Conservation (phyloP, 2,113 vertebrate species). For the Pristiophorus japonicus region DNA sequence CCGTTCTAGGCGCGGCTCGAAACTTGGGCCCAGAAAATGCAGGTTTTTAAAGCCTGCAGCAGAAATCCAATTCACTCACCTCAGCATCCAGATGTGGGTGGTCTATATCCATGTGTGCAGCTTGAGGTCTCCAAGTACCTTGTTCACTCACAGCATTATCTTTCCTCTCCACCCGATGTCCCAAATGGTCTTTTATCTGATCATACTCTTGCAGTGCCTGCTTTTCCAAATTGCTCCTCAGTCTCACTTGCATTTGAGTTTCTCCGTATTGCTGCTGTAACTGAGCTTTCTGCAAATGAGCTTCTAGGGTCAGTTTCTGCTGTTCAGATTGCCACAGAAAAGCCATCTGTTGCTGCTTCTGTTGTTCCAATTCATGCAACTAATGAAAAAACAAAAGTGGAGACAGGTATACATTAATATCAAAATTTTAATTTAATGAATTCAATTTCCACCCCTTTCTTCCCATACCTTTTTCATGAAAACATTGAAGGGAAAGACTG, state of each 20-base stretch:
- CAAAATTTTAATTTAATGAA: background rate
- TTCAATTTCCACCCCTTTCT: background rate
- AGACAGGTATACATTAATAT: background rate
- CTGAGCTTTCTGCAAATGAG: constrained; percentile 57
- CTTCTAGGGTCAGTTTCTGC: constrained; percentile 65
- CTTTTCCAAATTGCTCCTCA: background rate
- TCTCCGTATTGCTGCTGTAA: constrained; percentile 54
- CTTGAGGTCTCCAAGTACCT: background rate
- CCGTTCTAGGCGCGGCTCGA: too few species aligned
- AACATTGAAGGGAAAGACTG: too few species aligned
- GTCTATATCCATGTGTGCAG: background rate
- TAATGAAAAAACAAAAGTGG: constrained; percentile 48
- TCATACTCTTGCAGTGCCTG: background rate
- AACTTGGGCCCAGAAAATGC: too few species aligned
- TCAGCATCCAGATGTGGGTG: background rate
- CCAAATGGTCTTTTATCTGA: background rate
- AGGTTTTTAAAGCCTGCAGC: too few species aligned
- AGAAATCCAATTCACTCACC: background rate
- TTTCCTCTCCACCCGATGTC: background rate
- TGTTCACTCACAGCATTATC: background rate
- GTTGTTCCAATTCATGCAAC: constrained; percentile 68
- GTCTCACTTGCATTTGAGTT: constrained; percentile 41
- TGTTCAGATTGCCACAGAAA: constrained; percentile 75
- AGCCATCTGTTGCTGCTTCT: constrained; percentile 72
- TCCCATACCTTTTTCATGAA: background rate